Evolutionary conservation across 37 sponge, comb jelly and placozoan genomes (phyloP).

Genomic region (Axinella damicornis): DNA sequence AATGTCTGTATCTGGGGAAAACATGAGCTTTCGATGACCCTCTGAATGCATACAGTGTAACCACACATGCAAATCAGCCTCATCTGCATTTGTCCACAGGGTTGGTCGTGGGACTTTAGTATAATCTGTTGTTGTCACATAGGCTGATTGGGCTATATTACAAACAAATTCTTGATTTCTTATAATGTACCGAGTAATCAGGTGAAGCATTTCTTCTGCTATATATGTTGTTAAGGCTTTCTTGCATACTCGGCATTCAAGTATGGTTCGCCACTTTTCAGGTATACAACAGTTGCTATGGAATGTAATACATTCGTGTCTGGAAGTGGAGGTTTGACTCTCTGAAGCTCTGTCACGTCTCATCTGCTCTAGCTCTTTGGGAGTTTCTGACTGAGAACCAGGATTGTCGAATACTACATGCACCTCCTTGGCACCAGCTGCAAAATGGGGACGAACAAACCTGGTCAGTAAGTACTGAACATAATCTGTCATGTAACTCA

Average conservation of each 20-base stretch:
- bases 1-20: constrained; percentile 24
- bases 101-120: no score
- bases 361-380: background rate
- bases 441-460: background rate
- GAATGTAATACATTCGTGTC: no score
- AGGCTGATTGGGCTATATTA: no score
- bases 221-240: background rate
- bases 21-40: background rate
- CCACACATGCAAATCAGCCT: constrained; percentile 28
- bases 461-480: background rate
- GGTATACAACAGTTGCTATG: no score
- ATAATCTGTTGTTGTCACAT: no score
- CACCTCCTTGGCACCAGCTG: background rate
- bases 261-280: background rate
- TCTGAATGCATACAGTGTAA: constrained; percentile 21
- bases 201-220: background rate
- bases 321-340: no score
- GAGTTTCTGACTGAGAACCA: background rate
- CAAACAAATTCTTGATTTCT: no score
- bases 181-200: no score
- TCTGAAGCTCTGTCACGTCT: no score
- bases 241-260: background rate
- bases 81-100: no score
- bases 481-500: background rate
- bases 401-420: background rate